Percentiles rank a stretch among this genome's conserved stretches.
These are phyloP conservation scores for Meliscaeva auricollis DNA, from an alignment of 2,888 invertebrate genomes.

Conservation along the genomic window DNA sequence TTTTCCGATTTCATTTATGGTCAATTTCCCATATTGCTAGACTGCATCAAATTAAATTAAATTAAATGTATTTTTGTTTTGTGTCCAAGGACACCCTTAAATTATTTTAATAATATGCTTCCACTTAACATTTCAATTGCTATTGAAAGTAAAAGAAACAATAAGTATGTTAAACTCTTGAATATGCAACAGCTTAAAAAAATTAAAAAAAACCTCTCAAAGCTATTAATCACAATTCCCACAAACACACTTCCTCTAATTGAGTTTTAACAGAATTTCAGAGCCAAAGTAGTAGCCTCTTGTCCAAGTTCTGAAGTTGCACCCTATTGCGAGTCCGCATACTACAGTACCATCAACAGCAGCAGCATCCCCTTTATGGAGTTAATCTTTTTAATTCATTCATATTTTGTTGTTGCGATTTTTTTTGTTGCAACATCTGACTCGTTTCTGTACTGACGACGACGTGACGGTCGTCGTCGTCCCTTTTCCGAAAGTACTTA, in stretches of 20 bases:
- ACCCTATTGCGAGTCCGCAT: constrained; percentile 1
- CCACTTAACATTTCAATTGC: constrained; percentile 10
- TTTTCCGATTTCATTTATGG: too few relatives aligned
- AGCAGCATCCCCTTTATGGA: constrained; percentile 4
- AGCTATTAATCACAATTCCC: constrained; percentile 17
- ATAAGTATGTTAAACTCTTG: not conserved
- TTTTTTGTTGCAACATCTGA: not conserved
- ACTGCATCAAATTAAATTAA: not conserved
- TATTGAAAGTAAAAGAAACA: not conserved
- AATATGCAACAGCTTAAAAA: constrained; percentile 21
- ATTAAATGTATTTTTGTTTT: not conserved
- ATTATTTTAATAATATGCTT: not conserved
- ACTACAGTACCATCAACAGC: not conserved
- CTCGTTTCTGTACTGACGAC: not conserved
- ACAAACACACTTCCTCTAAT: constrained; percentile 45
- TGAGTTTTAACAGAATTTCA: constrained; percentile 29
- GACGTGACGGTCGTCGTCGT: constrained; percentile 8
- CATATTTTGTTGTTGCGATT: not conserved
- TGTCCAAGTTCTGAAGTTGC: constrained; percentile 34
- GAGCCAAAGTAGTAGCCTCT: constrained; percentile 15
- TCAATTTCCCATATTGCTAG: too few relatives aligned
- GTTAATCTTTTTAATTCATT: constrained; percentile 29
- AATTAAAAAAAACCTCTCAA: not conserved
- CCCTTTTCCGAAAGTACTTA: constrained; percentile 25
- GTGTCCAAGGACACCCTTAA: not conserved